Conservation (phyloP, 2,888 invertebrate species). For the Eulithis testata region DNA sequence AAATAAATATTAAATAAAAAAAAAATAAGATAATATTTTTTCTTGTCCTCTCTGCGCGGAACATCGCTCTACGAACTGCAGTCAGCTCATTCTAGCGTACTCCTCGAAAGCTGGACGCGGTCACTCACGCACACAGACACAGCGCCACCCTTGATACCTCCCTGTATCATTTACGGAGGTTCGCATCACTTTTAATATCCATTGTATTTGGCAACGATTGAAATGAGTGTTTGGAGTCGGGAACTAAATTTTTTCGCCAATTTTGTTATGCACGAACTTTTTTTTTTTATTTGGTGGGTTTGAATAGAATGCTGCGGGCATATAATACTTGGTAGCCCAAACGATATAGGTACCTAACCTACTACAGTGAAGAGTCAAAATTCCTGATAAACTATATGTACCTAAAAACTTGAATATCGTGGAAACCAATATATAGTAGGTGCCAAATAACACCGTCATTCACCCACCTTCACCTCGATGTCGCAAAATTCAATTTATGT, state of each 20-base stretch:
- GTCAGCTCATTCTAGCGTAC: constrained; percentile 69
- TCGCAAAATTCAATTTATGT: too few species aligned
- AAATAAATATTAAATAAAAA: not conserved
- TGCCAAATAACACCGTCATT: too few species aligned
- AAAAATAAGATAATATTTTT: not conserved
- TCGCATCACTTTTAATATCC: constrained; percentile 80
- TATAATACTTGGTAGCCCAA: too few species aligned
- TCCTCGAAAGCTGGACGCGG: constrained; percentile 77
- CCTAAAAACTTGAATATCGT: too few species aligned
- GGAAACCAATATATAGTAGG: too few species aligned
- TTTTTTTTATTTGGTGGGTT: constrained; percentile 3
- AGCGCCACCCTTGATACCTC: constrained; percentile 37
- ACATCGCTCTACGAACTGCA: constrained; percentile 57
- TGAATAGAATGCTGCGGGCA: constrained; percentile 2
- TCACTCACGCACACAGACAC: constrained; percentile 68
- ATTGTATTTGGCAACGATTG: constrained; percentile 83
- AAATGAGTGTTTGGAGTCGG: constrained; percentile 79
- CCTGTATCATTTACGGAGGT: constrained; percentile 60
- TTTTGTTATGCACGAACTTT: constrained; percentile 13
- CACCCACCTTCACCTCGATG: too few species aligned
- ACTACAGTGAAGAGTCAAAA: too few species aligned
- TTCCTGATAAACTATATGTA: too few species aligned
- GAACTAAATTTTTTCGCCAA: constrained; percentile 39
- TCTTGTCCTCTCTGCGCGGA: constrained; percentile 42
- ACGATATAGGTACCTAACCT: too few species aligned